A percentile compares a stretch with the other conserved stretches of the same genome.
Evolutionary conservation across 2,888 invertebrate species (phyloP).

Genomic region (Heliconius ismenius): DNA sequence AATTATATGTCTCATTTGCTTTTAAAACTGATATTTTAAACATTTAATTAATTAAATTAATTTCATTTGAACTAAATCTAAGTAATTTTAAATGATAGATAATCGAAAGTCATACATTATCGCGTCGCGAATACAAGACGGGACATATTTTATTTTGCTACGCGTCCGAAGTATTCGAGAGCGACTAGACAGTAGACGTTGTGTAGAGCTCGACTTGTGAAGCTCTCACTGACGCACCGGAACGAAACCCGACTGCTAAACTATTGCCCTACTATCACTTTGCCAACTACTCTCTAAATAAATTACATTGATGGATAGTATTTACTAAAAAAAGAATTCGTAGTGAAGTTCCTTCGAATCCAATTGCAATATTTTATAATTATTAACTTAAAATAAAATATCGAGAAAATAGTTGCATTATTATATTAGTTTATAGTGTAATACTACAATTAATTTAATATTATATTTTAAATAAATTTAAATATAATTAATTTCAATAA

Average conservation of each 20-base stretch:
- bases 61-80: background rate
- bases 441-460: background rate
- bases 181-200: slow-evolving; percentile 38
- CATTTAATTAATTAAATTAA: background rate
- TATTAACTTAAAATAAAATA: background rate
- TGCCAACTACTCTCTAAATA: slow-evolving; percentile 61
- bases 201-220: slow-evolving; percentile 45
- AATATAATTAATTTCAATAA: no score
- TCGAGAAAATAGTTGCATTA: background rate
- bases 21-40: background rate
- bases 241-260: slow-evolving; percentile 62
- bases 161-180: slow-evolving; percentile 42
- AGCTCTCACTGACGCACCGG: slow-evolving; percentile 65
- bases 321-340: slow-evolving; percentile 17
- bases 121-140: slow-evolving; percentile 52
- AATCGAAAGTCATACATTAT: slow-evolving; percentile 11
- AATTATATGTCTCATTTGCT: background rate
- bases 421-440: background rate
- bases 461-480: no score
- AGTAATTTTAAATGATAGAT: background rate
- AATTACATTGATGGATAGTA: slow-evolving; percentile 33
- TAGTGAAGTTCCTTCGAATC: background rate
- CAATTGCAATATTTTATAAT: background rate
- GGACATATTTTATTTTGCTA: slow-evolving; percentile 57
- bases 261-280: slow-evolving; percentile 76